Base-by-base conservation (phyloP, 2,888 invertebrate genomes). In the Oconnorella tubifera region DNA sequence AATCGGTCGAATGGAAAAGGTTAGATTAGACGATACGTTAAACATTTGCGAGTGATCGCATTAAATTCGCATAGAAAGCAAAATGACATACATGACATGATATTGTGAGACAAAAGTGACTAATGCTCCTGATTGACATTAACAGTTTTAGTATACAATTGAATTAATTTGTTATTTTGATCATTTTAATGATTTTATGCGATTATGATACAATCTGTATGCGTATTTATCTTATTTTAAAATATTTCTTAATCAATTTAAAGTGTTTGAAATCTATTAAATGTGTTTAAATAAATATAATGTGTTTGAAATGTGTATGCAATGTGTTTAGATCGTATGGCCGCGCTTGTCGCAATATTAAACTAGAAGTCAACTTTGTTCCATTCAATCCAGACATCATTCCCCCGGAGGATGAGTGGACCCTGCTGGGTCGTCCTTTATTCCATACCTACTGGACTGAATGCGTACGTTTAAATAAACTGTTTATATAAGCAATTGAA, bases 361-460 rank as follows among this genome's bases (percentile, higher is more conserved):
- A 74, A 40, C 85, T 95, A 63, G 89, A 90, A 74, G 91, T 90
- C 6, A 88, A 62, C 23, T 92, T 93, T 81, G 86, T 89, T 57
- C 89, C 90, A 59, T 92, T 90, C 78, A 88, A 89, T 78, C 87
- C 88, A 67, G 89, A 83, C 62, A 86, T 88, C 68, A 81, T 92
- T 62, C 90, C 90, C 56, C 87, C 88, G 68, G 89, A 88, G 58
- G 78, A 77, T 40, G 87, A 86, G 63, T 87, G 88, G 79, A 88
- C 89, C 83, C 86, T 96, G 56, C 85, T 94, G 67, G 89, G 91
- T 73, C 89, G 91, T 75, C 92, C 95, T 14, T 89, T 96, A 80
- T 88, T 97, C 78, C 94, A 97, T 81, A 90, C 92, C 66, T 97
- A 90, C 82, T 94, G 95, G 89, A 94, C 91, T 28, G 95, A 96